Conservation (phyloP, 2,797 vertebrate species). For the Megalops cyprinoides region DNA sequence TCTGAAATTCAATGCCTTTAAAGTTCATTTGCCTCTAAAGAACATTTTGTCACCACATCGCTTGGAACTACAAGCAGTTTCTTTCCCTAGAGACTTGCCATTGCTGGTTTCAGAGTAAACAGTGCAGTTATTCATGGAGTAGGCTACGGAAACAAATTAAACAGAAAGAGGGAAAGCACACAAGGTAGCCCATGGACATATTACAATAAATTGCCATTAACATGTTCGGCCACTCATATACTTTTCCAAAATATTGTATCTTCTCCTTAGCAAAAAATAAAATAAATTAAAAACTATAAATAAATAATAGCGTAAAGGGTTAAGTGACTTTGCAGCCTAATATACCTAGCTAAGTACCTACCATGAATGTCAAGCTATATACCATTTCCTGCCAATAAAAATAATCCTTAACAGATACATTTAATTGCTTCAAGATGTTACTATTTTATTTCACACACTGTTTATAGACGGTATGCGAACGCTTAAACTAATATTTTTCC, state of each 20-base stretch:
- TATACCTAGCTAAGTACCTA: neutral
- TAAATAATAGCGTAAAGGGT: constrained; percentile 8
- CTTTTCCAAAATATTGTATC: no score
- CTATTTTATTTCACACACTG: constrained; percentile 8
- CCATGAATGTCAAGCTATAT: neutral
- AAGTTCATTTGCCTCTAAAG: constrained; percentile 50
- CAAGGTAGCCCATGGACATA: no score
- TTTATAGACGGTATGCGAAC: neutral
- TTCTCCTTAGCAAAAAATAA: no score
- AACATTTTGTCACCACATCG: constrained; percentile 70
- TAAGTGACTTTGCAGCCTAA: neutral
- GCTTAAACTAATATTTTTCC: neutral
- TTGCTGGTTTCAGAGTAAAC: constrained; percentile 55
- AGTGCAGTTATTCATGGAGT: no score
- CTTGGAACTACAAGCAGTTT: constrained; percentile 61
- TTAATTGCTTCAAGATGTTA: constrained; percentile 4
- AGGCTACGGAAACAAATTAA: no score
- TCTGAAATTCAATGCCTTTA: constrained; percentile 57
- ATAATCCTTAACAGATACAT: neutral
- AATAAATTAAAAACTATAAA: no score
- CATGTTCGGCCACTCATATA: no score
- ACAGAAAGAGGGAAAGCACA: no score
- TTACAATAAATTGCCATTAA: no score
- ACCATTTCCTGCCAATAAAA: constrained; percentile 10
- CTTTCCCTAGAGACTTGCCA: constrained; percentile 49